A percentile compares a stretch with the other conserved stretches of the same genome.
Evolutionary conservation across 2,113 vertebrate genomes (phyloP).

Genomic region (Microtus montanus): DNA sequence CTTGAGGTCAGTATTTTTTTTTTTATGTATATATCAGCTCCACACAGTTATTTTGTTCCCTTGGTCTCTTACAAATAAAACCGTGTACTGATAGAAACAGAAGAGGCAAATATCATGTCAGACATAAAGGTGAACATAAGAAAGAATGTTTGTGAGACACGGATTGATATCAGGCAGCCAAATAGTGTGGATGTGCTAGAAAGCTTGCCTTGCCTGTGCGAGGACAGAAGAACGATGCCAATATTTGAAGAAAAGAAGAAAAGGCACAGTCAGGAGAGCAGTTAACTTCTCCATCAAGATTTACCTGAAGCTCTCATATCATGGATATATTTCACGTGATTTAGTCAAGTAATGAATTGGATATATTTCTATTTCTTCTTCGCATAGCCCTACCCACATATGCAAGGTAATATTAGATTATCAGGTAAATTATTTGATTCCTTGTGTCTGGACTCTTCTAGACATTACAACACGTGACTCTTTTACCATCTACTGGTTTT

Average conservation of each 20-base stretch:
- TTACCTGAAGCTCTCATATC: not conserved
- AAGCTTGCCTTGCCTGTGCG: not conserved
- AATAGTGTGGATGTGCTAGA: not conserved
- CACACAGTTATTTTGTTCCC: not conserved
- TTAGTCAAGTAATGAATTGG: not conserved
- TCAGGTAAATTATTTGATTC: not conserved
- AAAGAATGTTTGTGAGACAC: not conserved
- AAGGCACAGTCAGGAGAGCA: too few relatives aligned
- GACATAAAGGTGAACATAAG: not conserved
- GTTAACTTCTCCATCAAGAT: not conserved
- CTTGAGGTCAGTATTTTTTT: not conserved
- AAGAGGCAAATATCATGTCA: not conserved
- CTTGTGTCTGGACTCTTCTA: not conserved
- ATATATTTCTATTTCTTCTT: not conserved
- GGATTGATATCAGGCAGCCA: not conserved
- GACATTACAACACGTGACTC: not conserved
- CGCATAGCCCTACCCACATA: not conserved
- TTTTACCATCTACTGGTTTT: too few relatives aligned
- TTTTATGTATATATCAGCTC: not conserved
- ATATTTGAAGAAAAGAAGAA: not conserved
- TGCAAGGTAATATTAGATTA: not conserved
- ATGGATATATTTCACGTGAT: not conserved
- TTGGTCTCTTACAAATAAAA: not conserved
- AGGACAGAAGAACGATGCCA: not conserved
- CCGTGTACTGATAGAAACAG: not conserved